Base-by-base conservation (phyloP, 2,113 vertebrate genomes). In the Ariopsis seemanni region DNA sequence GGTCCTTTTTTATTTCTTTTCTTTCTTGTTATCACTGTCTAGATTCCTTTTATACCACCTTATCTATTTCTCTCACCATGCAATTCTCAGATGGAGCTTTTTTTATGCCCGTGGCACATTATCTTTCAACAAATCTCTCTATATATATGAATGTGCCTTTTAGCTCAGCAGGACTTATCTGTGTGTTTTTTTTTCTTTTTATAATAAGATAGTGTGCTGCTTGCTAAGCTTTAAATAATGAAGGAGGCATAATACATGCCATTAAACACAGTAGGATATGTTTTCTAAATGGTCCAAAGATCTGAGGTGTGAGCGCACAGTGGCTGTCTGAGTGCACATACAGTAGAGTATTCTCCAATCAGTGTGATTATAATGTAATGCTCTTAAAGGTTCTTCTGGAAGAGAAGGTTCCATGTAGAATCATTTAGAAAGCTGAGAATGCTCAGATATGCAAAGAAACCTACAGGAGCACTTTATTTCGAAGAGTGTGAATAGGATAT, bases 221-320 rank as follows among this genome's bases (percentile, higher is more conserved):
- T 58, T 30, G 78, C 48, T 67, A 27, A 53, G 82, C 82, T 89
- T 87, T 85, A 87, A 90, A 88, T 91, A 91, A 90, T 86, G 80
- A n/a, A 88, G 82, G 30, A 57, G 63, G 60, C 62, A 52, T 85
- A 55, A 87, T 85, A 77, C 84, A 80, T 88, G 84, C 85, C 69
- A 88, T 88, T 86, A 91, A 84, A 78, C 84, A 82, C 67, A 88
- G 80, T 18, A 50, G 80, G 86, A 81, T 80, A 65, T 79, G 82
- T 85, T 88, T 89, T 60, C 75, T 27, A 17, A 55, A 55, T 8
- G 12, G 15, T 78, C 14, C 50, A 15, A 3, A 80, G 81, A 88
- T 83, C 63, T 88, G 53, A 80, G 57, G 74, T 85, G 75, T 83
- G 57, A 63, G 79, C 14, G 71, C 34, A 77, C 63, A 85, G 74